Percentiles rank a stretch among this genome's conserved stretches.
Conservation (phyloP, 1,140 invertebrate species). For the Cydia amplana region DNA sequence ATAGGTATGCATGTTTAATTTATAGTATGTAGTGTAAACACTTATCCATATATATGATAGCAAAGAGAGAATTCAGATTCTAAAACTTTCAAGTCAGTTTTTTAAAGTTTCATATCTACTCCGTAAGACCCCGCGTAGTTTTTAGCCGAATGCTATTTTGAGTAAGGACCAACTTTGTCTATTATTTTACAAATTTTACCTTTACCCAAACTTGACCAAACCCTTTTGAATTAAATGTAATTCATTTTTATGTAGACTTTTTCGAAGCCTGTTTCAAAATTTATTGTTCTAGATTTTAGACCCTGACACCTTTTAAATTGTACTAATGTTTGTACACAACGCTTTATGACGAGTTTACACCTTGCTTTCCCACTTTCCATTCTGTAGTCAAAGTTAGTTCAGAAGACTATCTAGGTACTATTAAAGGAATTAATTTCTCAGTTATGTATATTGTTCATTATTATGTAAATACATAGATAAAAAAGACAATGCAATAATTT, state of each 20-base stretch:
- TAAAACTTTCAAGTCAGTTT: slow-evolving; percentile 23
- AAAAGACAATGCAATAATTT: slow-evolving; percentile 69
- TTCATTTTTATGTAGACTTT: slow-evolving; percentile 51
- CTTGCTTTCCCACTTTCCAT: slow-evolving; percentile 48
- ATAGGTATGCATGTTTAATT: slow-evolving; percentile 3
- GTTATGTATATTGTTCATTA: slow-evolving; percentile 55
- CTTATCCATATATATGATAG: background rate
- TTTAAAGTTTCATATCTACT: slow-evolving; percentile 22
- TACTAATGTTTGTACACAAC: slow-evolving; percentile 45
- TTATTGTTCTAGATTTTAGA: slow-evolving; percentile 45
- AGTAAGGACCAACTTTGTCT: slow-evolving; percentile 51
- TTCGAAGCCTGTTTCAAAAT: slow-evolving; percentile 51
- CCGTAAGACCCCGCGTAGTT: slow-evolving; percentile 28
- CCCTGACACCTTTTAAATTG: slow-evolving; percentile 40
- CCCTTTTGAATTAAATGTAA: slow-evolving; percentile 40
- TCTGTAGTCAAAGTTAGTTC: slow-evolving; percentile 2
- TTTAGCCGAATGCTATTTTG: slow-evolving; percentile 36
- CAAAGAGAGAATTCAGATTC: slow-evolving; percentile 25
- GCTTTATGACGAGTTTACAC: slow-evolving; percentile 47
- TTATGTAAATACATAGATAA: slow-evolving; percentile 63
- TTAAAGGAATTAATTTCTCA: slow-evolving; percentile 25
- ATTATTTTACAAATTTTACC: slow-evolving; percentile 46
- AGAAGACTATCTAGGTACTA: slow-evolving; percentile 18
- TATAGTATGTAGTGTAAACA: slow-evolving; percentile 3
- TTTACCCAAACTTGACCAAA: slow-evolving; percentile 48